These are phyloP conservation scores for Phengaris arion DNA, from an alignment of 2,888 invertebrate species.

Conservation along the genomic window DNA sequence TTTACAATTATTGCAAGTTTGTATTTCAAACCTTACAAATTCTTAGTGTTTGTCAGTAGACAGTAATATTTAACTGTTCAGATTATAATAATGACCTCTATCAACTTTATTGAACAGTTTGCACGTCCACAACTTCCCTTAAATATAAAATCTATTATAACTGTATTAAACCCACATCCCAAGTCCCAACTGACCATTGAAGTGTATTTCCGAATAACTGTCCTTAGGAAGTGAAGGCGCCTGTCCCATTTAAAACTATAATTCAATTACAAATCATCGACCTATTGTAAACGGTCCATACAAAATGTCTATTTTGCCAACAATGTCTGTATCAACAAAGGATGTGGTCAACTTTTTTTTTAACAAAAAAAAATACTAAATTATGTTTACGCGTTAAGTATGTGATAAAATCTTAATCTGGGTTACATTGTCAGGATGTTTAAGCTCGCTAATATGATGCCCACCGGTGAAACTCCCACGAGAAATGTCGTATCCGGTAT, in stretches of 20 bases:
- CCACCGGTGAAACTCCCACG: conserved; percentile 58
- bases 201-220: conserved; percentile 21
- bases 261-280: conserved; percentile 63
- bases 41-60: too few species aligned
- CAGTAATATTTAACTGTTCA: too few species aligned
- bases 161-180: neutral
- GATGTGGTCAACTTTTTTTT: conserved; percentile 56
- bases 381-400: conserved; percentile 68
- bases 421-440: conserved; percentile 68
- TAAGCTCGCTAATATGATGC: conserved; percentile 52
- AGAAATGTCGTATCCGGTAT: conserved; percentile 47
- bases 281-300: conserved; percentile 52
- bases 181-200: neutral
- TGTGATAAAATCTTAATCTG: conserved; percentile 74
- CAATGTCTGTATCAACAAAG: conserved; percentile 67
- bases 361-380: conserved; percentile 55
- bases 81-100: neutral
- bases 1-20: too few species aligned
- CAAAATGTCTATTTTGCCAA: conserved; percentile 73
- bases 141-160: neutral
- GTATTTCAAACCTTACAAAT: too few species aligned
- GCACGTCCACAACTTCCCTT: neutral
- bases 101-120: neutral
- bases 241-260: conserved; percentile 50
- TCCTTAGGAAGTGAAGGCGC: conserved; percentile 22